These are phyloP conservation scores for Macropodus opercularis DNA, from an alignment of 2,797 vertebrate species.

Conservation along the genomic window DNA sequence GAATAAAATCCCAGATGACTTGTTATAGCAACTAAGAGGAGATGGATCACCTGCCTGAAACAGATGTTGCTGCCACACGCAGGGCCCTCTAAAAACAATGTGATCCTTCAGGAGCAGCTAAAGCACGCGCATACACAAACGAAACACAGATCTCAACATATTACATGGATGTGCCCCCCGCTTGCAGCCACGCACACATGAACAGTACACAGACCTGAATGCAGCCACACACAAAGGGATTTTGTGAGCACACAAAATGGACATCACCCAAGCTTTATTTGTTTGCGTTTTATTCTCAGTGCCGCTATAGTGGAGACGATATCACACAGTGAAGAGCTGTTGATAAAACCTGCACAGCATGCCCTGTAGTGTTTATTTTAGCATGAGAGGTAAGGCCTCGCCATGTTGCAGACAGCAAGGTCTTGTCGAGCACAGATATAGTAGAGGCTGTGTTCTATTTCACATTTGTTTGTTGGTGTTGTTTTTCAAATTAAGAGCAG, in stretches of 20 bases:
- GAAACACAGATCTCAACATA: constrained; percentile 68
- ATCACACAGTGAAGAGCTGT: constrained; percentile 66
- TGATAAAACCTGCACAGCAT: constrained; percentile 71
- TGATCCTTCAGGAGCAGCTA: constrained; percentile 81
- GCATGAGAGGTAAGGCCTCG: constrained; percentile 72
- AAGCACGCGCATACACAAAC: constrained; percentile 62
- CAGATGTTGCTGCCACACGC: constrained; percentile 82
- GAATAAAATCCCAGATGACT: constrained; percentile 84
- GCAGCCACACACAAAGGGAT: constrained; percentile 46
- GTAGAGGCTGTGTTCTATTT: neutral
- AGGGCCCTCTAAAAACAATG: constrained; percentile 77
- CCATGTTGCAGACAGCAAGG: constrained; percentile 49
- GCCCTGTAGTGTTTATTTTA: constrained; percentile 69
- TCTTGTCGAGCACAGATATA: constrained; percentile 44
- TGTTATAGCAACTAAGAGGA: constrained; percentile 85
- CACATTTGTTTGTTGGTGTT: constrained; percentile 9
- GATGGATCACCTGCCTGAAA: constrained; percentile 82
- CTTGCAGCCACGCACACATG: constrained; percentile 14
- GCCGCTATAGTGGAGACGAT: constrained; percentile 60
- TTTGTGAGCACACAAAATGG: constrained; percentile 46
- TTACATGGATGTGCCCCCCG: constrained; percentile 44
- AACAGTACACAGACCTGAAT: constrained; percentile 26
- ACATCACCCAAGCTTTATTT: constrained; percentile 65
- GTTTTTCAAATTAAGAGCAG: constrained; percentile 24
- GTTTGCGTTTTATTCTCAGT: constrained; percentile 70